Evolutionary conservation across 1,140 invertebrate genomes (phyloP), one percentile per base, ranked within the genome.

Genomic region (Tetragonula clypearis): DNA sequence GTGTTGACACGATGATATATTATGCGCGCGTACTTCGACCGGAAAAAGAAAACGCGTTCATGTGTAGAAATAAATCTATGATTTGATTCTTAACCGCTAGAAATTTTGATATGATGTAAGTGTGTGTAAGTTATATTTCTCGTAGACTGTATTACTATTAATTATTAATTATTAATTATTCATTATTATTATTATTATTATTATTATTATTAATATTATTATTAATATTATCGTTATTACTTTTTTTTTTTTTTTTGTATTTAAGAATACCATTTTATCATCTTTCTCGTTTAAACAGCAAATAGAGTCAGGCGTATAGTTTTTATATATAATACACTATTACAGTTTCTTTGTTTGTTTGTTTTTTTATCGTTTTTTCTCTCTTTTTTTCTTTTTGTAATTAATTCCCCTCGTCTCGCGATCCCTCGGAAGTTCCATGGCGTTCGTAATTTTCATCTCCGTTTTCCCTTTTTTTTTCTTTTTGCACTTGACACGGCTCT

Each of bases 51-150:
- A 41, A 82, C 78, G 78, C 79, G 72, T 62, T 62, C n/a, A n/a
- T n/a, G 60, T 82, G 79, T 86, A 86, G 73, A 87, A 87, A 85
- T 85, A 71, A 56, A 65, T 73, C 30, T 66, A 83, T 72, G 58
- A 72, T 68, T 68, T 72, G 72, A 77, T 77, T 71, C 82, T 89
- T 88, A 88, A 62, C 58, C 35, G 30, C 66, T 89, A 89, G 78
- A 76, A 78, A 89, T 86, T 88, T 89, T 89, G 87, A 89, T 89
- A 89, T 88, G 88, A 84, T 74, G 65, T 85, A 88, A 79, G 77
- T 69, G 53, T 79, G 77, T 83, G 56, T 86, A 72, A 58, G 73
- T 58, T 83, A 76, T 77, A 88, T 84, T 84, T 60, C 60, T 87
- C 68, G 76, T 87, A 80, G 76, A 87, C 78, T 88, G 73, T 66